Evolutionary conservation across 2,888 invertebrate species (phyloP).

Genomic region (Endomychus coccineus): DNA sequence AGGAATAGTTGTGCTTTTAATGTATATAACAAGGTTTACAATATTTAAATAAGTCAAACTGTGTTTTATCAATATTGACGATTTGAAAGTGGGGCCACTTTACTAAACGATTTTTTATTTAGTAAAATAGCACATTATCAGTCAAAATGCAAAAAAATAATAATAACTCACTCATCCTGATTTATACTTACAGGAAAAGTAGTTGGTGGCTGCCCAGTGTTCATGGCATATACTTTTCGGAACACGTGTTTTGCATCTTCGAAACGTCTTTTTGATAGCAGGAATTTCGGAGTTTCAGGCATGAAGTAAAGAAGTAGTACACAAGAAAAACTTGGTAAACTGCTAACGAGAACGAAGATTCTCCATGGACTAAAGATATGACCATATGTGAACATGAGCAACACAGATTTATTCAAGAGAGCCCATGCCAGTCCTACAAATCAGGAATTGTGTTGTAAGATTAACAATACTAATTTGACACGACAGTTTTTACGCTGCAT

Average conservation of each 20-base stretch:
- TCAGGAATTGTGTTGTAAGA: neutral
- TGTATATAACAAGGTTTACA: too few relatives aligned
- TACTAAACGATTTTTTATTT: too few relatives aligned
- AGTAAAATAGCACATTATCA: too few relatives aligned
- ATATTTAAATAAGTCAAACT: too few relatives aligned
- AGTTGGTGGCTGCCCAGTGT: constrained; percentile 44
- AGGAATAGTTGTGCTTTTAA: too few relatives aligned
- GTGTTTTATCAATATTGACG: too few relatives aligned
- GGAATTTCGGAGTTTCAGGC: constrained; percentile 53
- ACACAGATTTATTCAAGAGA: constrained; percentile 34
- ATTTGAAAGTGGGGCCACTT: too few relatives aligned
- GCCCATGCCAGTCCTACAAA: constrained; percentile 45
- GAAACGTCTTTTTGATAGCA: constrained; percentile 47
- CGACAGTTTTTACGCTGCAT: constrained; percentile 18
- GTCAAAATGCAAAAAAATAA: too few relatives aligned
- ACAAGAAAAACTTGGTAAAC: constrained; percentile 50
- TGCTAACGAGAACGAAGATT: constrained; percentile 55
- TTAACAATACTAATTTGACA: neutral
- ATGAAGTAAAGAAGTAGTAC: constrained; percentile 47
- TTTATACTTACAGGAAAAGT: constrained; percentile 46
- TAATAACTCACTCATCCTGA: constrained; percentile 4
- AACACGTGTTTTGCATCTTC: constrained; percentile 49
- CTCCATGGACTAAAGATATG: constrained; percentile 54
- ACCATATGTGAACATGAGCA: constrained; percentile 8
- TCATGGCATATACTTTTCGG: constrained; percentile 49